Evolutionary conservation across 1,140 invertebrate genomes (phyloP), one percentile per base, ranked within the genome.

Genomic region (Gonioctena quinquepunctata): DNA sequence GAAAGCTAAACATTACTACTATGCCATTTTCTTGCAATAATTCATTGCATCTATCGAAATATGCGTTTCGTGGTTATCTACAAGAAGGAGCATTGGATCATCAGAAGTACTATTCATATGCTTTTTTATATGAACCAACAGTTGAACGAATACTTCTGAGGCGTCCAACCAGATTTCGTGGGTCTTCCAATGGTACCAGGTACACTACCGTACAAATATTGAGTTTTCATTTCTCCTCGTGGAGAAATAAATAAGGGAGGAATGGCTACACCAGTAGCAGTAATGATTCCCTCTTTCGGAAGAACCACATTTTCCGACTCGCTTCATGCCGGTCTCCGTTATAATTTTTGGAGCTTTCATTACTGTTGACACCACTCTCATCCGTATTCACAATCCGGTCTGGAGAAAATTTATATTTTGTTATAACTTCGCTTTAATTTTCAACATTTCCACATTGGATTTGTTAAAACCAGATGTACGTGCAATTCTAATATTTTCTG

Each of bases 311-410:
- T 78, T 72, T 8, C 81, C 81, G 2, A 85, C 80, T 75, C 81
- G 76, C 60, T 81, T 84, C 69, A 67, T 48, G 2, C 79, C 78
- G 70, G 64, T 84, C 62, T 28, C 25, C 49, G 83, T 80, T 62
- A 85, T 73, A 56, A 84, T 74, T 76, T 83, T 84, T 6, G 75
- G 77, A 26, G 77, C 70, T 63, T 80, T 80, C n/a, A 81, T 76
- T 16, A 85, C 84, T n/a, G 84, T 85, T 25, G 77, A 84, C 16
- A 56, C 80, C 83, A 6, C 77, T 85, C 68, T 84, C 80, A 72
- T 84, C 82, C 7, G 80, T 61, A 69, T 85, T 86, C 60, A 67
- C 60, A 26, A 63, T 63, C 18, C 27, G 60, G 42, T 42, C 26
- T 42, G n/a, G 27, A 3, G 13, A 19, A 33, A 42, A 63, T 18